Evolutionary conservation across 2,113 vertebrate species (phyloP).

Genomic region (Hippocampus guttulatus): DNA sequence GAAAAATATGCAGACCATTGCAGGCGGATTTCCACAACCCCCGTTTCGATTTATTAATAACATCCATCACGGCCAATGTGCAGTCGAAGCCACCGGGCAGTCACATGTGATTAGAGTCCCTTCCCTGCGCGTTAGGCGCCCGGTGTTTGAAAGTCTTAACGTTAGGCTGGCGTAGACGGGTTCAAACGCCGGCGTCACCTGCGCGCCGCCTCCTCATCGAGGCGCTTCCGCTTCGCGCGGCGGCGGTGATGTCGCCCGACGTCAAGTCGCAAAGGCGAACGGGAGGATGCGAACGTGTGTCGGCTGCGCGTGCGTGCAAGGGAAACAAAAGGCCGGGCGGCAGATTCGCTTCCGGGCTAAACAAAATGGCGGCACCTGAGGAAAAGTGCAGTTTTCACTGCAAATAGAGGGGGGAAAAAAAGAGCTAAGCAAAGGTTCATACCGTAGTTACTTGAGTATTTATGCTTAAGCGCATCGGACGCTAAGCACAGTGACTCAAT

Average conservation of each 20-base stretch:
- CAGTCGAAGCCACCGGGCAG: conserved; percentile 43
- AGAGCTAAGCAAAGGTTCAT: too few species aligned
- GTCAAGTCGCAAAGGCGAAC: conserved; percentile 50
- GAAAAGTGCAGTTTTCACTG: too few species aligned
- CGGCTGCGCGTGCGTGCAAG: too few species aligned
- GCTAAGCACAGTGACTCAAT: too few species aligned
- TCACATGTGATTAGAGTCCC: conserved; percentile 56
- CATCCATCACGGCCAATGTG: conserved; percentile 56
- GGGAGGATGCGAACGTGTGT: conserved; percentile 22
- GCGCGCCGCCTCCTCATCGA: conserved; percentile 51
- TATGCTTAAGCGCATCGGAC: too few species aligned
- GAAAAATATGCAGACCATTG: conserved; percentile 48
- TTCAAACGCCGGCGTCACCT: conserved; percentile 63
- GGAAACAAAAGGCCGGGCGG: conserved; percentile 76
- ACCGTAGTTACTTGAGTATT: too few species aligned
- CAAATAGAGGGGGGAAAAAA: too few species aligned
- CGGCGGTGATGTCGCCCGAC: conserved; percentile 40
- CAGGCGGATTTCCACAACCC: conserved; percentile 38
- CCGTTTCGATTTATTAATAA: conserved; percentile 67
- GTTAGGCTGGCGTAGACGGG: conserved; percentile 6
- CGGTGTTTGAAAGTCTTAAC: conserved; percentile 32
- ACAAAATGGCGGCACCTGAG: too few species aligned
- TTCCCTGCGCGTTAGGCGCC: conserved; percentile 29
- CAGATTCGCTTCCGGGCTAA: not conserved
- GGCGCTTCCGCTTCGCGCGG: conserved; percentile 29